These are phyloP conservation scores for Saiga tatarica DNA, from an alignment of 2,113 vertebrate species.

Conservation along the genomic window DNA sequence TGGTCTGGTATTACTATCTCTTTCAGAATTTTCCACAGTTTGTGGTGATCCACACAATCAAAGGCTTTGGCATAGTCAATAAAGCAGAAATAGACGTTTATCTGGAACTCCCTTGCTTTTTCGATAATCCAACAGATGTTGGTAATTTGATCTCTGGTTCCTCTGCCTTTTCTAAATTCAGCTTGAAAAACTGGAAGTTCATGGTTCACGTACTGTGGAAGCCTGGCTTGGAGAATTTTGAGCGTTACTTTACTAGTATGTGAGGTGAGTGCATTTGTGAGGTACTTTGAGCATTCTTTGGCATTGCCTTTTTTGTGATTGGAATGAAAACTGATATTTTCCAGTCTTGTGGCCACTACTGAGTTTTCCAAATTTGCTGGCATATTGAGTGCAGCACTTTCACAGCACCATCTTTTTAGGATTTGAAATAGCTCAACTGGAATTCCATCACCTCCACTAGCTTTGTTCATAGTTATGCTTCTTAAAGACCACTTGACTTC, in stretches of 20 bases:
- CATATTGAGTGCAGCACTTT: background rate
- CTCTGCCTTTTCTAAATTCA: background rate
- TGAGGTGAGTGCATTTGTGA: background rate
- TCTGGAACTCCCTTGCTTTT: background rate
- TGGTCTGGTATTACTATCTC: background rate
- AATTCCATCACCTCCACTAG: background rate
- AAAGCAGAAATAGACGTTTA: background rate
- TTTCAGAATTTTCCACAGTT: background rate
- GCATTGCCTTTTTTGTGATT: background rate
- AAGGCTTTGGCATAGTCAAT: background rate
- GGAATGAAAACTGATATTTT: background rate
- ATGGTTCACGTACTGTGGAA: fast-evolving
- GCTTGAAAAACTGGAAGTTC: background rate
- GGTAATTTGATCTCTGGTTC: background rate
- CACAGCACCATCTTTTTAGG: background rate
- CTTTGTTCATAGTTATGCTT: background rate
- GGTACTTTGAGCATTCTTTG: background rate
- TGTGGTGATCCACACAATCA: background rate
- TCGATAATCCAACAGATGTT: background rate
- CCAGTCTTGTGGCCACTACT: background rate
- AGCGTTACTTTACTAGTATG: background rate
- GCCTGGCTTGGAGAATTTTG: background rate
- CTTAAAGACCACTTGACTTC: background rate
- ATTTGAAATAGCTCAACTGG: background rate
- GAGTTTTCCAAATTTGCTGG: background rate